These are phyloP conservation scores for Selene dorsalis DNA, from an alignment of 2,797 vertebrate genomes.

Conservation along the genomic window DNA sequence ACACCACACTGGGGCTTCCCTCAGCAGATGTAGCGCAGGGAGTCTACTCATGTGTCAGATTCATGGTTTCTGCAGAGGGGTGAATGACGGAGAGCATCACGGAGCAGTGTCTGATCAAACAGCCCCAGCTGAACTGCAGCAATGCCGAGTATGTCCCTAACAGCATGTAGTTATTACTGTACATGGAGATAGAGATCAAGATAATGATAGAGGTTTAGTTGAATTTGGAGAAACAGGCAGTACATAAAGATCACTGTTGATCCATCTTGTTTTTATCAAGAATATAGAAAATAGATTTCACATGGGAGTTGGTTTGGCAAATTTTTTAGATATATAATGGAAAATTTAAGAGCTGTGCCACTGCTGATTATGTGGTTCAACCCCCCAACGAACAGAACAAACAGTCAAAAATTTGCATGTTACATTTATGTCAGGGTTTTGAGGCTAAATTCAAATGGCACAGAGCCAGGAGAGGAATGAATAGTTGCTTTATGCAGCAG, in stretches of 20 bases:
- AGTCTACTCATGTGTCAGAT: constrained; percentile 31
- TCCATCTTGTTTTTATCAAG: constrained; percentile 36
- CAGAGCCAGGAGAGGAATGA: constrained; percentile 57
- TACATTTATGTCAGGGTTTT: constrained; percentile 60
- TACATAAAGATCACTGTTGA: constrained; percentile 23
- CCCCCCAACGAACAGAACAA: constrained; percentile 55
- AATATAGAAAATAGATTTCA: constrained; percentile 19
- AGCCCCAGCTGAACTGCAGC: constrained; percentile 17
- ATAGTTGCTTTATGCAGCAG: constrained; percentile 66
- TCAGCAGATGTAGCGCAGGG: constrained; percentile 16
- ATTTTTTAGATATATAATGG: constrained; percentile 45
- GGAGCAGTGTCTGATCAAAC: constrained; percentile 50
- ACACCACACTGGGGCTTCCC: constrained; percentile 28
- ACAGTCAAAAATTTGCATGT: constrained; percentile 61
- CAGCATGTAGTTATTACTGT: constrained; percentile 38
- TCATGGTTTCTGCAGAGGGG: constrained; percentile 18
- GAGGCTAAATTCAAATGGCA: constrained; percentile 50
- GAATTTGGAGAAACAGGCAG: constrained; percentile 1
- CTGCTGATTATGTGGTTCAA: constrained; percentile 56
- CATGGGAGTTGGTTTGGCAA: constrained; percentile 28
- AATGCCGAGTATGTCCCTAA: constrained; percentile 12
- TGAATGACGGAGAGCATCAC: constrained; percentile 46
- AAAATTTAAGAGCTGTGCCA: constrained; percentile 50
- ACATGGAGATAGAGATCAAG: constrained; percentile 14
- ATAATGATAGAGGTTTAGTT: constrained; percentile 24